Percentiles rank a stretch among this genome's conserved stretches.
These are phyloP conservation scores for Eulithis testata DNA, from an alignment of 2,888 invertebrate genomes.

Conservation along the genomic window DNA sequence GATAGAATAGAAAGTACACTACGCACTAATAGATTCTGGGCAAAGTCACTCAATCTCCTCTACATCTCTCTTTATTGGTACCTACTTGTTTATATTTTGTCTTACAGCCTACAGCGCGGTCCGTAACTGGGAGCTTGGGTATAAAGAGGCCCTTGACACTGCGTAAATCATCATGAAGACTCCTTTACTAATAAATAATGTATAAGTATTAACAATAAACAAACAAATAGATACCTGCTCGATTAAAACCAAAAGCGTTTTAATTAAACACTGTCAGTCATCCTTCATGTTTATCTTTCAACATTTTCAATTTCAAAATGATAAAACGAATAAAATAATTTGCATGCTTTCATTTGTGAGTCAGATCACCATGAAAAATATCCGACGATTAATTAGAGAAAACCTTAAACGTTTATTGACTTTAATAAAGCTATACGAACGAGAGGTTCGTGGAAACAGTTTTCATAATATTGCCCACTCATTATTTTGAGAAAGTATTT, in stretches of 20 bases:
- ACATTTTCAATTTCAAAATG: slow-evolving; percentile 17
- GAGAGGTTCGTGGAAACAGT: too few relatives aligned
- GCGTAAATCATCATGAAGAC: background rate
- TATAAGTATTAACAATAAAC: background rate
- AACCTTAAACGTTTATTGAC: background rate
- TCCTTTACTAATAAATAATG: background rate
- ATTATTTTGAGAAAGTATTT: too few relatives aligned
- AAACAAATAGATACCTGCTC: slow-evolving; percentile 5
- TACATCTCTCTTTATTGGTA: too few relatives aligned
- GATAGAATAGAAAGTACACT: too few relatives aligned
- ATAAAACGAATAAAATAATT: slow-evolving; percentile 16
- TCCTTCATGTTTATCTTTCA: slow-evolving; percentile 9
- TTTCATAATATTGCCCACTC: too few relatives aligned
- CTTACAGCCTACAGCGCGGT: too few relatives aligned
- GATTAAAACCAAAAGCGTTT: slow-evolving; percentile 10
- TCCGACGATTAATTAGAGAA: background rate
- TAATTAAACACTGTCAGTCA: slow-evolving; percentile 19
- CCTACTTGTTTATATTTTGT: too few relatives aligned
- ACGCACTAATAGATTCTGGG: too few relatives aligned
- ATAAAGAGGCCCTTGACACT: background rate
- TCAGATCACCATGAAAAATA: background rate
- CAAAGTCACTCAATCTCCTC: too few relatives aligned
- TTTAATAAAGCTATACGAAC: too few relatives aligned
- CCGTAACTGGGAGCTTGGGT: background rate
- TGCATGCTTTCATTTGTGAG: slow-evolving; percentile 5